Base-by-base conservation (phyloP, 2,113 vertebrate genomes). In the Rattus norvegicus region DNA sequence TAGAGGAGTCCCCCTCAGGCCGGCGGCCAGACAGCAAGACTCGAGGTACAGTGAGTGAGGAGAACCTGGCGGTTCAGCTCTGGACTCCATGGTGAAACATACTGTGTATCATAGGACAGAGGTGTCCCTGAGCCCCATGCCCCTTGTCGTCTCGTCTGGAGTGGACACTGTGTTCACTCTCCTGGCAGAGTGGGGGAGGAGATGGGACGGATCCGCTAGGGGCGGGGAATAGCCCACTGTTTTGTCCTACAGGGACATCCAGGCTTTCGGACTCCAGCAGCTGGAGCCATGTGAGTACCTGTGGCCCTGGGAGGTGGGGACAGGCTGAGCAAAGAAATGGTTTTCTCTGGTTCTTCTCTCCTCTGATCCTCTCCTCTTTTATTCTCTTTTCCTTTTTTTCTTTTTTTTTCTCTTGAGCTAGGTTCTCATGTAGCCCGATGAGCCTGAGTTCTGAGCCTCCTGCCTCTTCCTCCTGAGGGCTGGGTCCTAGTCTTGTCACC, bases 281-380 rank as follows among this genome's bases (percentile, higher is more conserved):
- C 93, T 67, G 39, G 72, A 85, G 84, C 47, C 97, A 36, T 0
- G 97, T 97, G 87, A 97, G 96, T 92, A 70, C 65, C 56, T 0
- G 1, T 61, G 49, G 2, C 24, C 70, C 59, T 52, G 30, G 28
- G 36, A 63, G 11, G 3, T 2, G 3, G 56, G 52, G 56, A n/a
- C 30, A n/a, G 2, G 0, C 11, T 24, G n/a, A 33, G 12, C n/a
- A 33, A 59, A 65, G 39, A 28, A 43, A 63, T 14, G 8, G 2
- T 13, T 22, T 33, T 70, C 30, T 87, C 30, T 24, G 4, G 1
- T 30, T 86, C 63, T 69, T 13, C 28, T 20, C 61, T 30, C 59
- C 39, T 9, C 43, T 76, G 22, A 13, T 10, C 10, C 36, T 26
- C 80, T 0, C 56, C 43, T 3, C 43, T 43, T 43, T 43, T 43